Percentiles rank a stretch among this genome's conserved stretches.
phyloP scores from a whole-genome alignment of 2,797 vertebrate genomes.

The Lophura swinhoii region DNA sequence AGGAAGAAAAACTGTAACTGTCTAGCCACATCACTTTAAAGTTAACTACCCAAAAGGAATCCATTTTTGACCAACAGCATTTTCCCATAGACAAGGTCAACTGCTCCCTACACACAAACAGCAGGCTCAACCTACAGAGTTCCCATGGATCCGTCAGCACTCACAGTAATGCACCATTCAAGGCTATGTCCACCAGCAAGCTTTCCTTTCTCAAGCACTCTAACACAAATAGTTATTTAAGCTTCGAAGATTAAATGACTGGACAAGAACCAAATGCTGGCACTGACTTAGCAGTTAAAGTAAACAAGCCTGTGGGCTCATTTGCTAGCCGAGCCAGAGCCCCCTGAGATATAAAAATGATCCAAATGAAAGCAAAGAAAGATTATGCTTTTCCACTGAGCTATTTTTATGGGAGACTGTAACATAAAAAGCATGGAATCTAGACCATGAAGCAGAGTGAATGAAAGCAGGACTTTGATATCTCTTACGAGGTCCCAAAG shows the following conservation, averaged over 20 bases:
- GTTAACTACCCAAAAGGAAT: neutral
- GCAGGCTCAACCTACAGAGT: neutral
- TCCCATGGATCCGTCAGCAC: neutral
- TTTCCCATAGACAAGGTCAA: constrained; percentile 43
- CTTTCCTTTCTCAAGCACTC: constrained; percentile 46
- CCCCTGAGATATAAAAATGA: neutral
- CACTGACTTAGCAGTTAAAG: constrained; percentile 7
- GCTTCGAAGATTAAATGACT: constrained; percentile 45
- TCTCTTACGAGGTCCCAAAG: neutral
- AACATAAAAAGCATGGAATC: neutral
- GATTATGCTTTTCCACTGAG: neutral
- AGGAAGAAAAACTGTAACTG: neutral
- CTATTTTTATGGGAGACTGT: constrained; percentile 12
- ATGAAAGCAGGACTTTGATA: neutral
- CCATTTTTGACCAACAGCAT: neutral
- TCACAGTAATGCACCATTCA: neutral
- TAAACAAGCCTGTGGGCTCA: neutral
- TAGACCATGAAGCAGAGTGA: constrained; percentile 16
- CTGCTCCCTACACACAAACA: neutral
- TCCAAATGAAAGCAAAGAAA: neutral
- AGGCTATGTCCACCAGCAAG: neutral
- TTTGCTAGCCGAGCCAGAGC: neutral
- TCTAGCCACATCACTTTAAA: neutral
- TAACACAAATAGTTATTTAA: constrained; percentile 53
- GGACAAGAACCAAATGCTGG: constrained; percentile 50